Base-by-base conservation (phyloP, 2,888 invertebrate genomes). In the Eutolmus rufibarbis region DNA sequence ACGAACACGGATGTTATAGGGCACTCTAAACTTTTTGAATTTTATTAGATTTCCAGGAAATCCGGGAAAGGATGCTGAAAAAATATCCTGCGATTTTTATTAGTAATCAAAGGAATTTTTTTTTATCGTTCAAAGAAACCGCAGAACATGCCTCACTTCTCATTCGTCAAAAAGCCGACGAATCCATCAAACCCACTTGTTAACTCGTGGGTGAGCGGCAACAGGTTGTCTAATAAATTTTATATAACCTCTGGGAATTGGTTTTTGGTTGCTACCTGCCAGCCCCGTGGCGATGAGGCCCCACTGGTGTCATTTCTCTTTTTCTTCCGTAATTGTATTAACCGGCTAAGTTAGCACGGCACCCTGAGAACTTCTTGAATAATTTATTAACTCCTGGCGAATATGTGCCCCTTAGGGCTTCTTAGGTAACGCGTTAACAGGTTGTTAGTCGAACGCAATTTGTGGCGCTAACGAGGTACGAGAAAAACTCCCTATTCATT, bases 191-290 rank as follows among this genome's bases (percentile, higher is more conserved):
- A 79, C 23, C 23, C 43, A 77, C 78, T 78, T 37, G 76, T 76
- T 78, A 23, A 2, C 43, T 78, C 19, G 43, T 31, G 28, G 31
- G 40, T n/a, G 19, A 16, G 74, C 77, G 8, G 74, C 86, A 86
- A 86, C 86, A 86, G 76, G 86, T 86, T 76, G 86, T n/a, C 51
- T 87, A 87, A 88, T 88, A 88, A 88, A 88, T 88, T 88, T 88
- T 88, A 88, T 88, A 88, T 87, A 56, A 87, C 88, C 87, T 87
- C 46, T 86, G 88, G 88, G 88, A 88, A 87, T 87, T 82, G 4
- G 31, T 12, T 84, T 66, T n/a, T 37, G n/a, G 40, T 84, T 37
- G 66, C 43, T 23, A 19, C 19, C 51, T 79, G 14, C 66, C 82
- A 28, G 74, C 28, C 51, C 81, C n/a, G 56, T 0, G 28, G 23